Evolutionary conservation across 2,113 vertebrate species (phyloP).

Genomic region (Nyctereutes procyonoides): DNA sequence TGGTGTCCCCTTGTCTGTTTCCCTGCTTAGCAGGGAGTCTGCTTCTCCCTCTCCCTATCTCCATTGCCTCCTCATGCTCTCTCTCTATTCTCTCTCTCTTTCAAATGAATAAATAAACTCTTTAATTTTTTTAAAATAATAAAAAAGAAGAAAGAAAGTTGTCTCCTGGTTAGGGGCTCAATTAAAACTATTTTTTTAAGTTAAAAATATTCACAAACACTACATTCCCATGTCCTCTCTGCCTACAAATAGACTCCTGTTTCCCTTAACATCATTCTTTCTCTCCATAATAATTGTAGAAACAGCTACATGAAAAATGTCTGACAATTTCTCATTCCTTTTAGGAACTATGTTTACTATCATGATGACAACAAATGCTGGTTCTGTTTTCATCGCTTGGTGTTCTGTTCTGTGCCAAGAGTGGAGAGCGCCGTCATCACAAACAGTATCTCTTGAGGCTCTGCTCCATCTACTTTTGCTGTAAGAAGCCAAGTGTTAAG

Average conservation of each 20-base stretch:
- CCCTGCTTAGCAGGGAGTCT: no score
- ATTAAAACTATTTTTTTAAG: not conserved
- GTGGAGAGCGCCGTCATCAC: fast-evolving
- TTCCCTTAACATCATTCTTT: not conserved
- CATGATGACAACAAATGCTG: not conserved
- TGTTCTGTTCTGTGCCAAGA: not conserved
- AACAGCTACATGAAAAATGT: not conserved
- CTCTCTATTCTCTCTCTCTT: no score
- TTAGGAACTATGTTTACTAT: not conserved
- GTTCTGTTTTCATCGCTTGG: not conserved
- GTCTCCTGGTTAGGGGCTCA: not conserved
- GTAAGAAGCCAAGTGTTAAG: not conserved
- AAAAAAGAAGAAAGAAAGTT: not conserved
- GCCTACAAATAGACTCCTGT: fast-evolving
- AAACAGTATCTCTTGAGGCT: not conserved
- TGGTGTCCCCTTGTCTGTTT: no score
- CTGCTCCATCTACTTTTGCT: not conserved
- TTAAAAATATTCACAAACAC: not conserved
- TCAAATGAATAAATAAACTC: no score
- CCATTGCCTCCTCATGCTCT: no score
- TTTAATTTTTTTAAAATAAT: no score
- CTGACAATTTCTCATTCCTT: not conserved
- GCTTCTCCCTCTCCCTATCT: no score
- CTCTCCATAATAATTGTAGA: not conserved
- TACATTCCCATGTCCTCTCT: not conserved